Evolutionary conservation across 2,888 invertebrate genomes (phyloP), one percentile per base, ranked within the genome.

Genomic region (Drosophila pseudotalamancana): DNA sequence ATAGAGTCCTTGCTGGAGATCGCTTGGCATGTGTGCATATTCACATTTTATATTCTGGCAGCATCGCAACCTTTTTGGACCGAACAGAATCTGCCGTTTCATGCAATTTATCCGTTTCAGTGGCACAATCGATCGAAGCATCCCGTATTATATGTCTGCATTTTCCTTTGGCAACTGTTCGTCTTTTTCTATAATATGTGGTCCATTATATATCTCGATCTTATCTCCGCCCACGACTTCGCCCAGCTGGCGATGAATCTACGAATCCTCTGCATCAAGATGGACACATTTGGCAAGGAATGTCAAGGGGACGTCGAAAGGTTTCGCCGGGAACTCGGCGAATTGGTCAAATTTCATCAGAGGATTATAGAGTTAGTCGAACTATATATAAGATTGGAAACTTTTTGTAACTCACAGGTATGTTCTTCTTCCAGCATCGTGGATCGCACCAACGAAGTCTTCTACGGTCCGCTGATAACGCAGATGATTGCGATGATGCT

Each of bases 401-500:
- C n/a, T n/a, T n/a, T n/a, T n/a, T n/a, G n/a, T n/a, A n/a, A n/a
- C n/a, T n/a, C n/a, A n/a, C n/a, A n/a, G n/a, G n/a, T n/a, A n/a
- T n/a, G 6, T 2, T n/a, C 0, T 23, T 1, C 8, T 11, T 1
- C 1, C 37, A 73, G 77, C 4, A 23, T 67, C 1, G 59, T 66
- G 0, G 40, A 62, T 1, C 48, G 46, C 5, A 42, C 42, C 11
- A 75, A 82, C 19, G 14, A 57, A 0, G 54, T 69, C 2, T 81
- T 75, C 32, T 72, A 60, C 16, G 31, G 12, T 0, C 54, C 72
- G 3, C 23, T 78, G 6, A 60, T 72, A 3, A 46, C 43, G 50
- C 84, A 82, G 19, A 43, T 82, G 53, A 2, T 70, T 0, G 29
- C 50, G 3, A 39, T 34, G 2, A 68, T 77, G 3, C 6, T 72